Base-by-base conservation (phyloP, 1,140 invertebrate genomes). In the Drosophila parvula region DNA sequence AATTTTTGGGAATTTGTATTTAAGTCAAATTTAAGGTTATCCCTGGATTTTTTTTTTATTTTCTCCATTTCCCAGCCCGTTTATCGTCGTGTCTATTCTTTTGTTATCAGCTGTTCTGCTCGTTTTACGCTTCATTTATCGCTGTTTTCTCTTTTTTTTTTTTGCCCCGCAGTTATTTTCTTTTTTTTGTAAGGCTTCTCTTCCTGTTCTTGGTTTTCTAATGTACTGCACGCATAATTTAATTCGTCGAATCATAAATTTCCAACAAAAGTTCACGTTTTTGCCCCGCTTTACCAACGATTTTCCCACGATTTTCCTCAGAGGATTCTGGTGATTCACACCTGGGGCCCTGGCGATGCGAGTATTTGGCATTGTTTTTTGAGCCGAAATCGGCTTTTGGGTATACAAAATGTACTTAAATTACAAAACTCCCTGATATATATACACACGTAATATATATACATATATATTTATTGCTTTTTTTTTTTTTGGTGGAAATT, bases 171-270 rank as follows among this genome's bases (percentile, higher is more conserved):
- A 14, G 44, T 27, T 51, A 30, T 22, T 44, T 36, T 14, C 9
- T 40, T 8, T 55, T 11, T 22, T 40, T 50, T 16, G 9, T 5
- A 5, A 16, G 22, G 18, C 16, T 27, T 47, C 36, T 57, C 8
- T 14, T 18, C 10, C n/a, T 68, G 32, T 53, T 55, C 16, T 51
- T 55, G 43, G 50, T 62, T 34, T 55, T 75, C 18, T 68, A 89
- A 83, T 89, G 80, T 81, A 63, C 69, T 81, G 79, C 69, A 88
- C 84, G 84, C 80, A 81, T 89, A 89, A 89, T 89, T 83, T 89
- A 89, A 89, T 89, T 83, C 67, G 56, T 75, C 77, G 84, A 83
- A 83, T 89, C 78, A 75, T 78, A 83, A 83, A 83, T 89, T 80
- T 67, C 63, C 60, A 70, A 69, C 73, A 80, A 81, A 75, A 77